Percentiles rank a stretch among this genome's conserved stretches.
phyloP scores from a whole-genome alignment of 2,113 vertebrate genomes.

The Elachura formosa region DNA sequence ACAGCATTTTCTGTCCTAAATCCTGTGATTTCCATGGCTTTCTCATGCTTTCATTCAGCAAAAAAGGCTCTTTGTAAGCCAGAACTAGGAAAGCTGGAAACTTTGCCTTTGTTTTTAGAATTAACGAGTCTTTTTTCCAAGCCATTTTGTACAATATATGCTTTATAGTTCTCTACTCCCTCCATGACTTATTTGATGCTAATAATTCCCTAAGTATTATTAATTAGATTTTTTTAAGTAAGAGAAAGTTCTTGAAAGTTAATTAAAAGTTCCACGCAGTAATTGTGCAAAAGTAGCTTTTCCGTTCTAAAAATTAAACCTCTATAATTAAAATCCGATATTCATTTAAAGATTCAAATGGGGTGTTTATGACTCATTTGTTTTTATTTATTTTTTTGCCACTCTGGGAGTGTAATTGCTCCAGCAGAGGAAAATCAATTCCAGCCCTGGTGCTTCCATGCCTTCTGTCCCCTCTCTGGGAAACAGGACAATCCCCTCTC shows the following conservation, averaged over 20 bases:
- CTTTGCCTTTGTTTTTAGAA: constrained; percentile 1
- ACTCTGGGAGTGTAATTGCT: background rate
- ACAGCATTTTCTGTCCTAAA: background rate
- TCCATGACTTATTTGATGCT: constrained; percentile 60
- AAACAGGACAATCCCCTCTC: background rate
- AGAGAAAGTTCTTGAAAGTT: constrained; percentile 76
- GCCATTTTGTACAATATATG: background rate
- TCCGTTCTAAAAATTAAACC: constrained; percentile 74
- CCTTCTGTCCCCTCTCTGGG: background rate
- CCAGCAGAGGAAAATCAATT: background rate
- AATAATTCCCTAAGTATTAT: constrained; percentile 70
- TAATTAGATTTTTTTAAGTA: constrained; percentile 72
- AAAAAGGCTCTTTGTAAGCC: background rate
- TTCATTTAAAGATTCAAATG: constrained; percentile 63
- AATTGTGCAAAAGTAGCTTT: constrained; percentile 75
- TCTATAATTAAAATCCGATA: constrained; percentile 76
- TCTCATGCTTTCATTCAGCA: background rate
- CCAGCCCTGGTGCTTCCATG: background rate
- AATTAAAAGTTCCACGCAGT: constrained; percentile 76
- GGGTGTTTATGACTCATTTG: constrained; percentile 69
- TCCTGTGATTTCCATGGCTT: background rate
- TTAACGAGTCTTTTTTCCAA: background rate
- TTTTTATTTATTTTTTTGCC: constrained; percentile 51
- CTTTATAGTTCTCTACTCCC: background rate
- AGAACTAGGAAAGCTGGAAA: background rate